Percentiles rank a stretch among this genome's conserved stretches.
phyloP scores from a whole-genome alignment of 2,113 vertebrate genomes.

The Himantopus leucocephalus region DNA sequence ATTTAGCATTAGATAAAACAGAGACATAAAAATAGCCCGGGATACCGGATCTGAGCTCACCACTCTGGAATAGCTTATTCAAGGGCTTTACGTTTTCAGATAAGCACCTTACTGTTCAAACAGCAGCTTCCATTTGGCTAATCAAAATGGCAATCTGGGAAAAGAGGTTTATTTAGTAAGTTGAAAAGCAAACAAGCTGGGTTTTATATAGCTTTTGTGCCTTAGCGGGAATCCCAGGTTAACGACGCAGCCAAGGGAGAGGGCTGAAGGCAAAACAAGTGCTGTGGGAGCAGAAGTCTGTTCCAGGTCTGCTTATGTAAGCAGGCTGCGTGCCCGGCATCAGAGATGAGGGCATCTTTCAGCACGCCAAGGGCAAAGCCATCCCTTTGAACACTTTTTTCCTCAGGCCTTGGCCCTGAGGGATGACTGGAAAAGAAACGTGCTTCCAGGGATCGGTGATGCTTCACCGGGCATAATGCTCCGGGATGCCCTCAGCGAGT shows the following conservation, averaged over 20 bases:
- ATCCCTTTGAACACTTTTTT: background rate
- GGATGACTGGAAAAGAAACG: background rate
- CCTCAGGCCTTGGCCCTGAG: background rate
- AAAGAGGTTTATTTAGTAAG: background rate
- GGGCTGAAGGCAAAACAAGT: background rate
- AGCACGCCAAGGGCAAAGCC: background rate
- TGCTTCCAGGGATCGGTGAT: fast-evolving
- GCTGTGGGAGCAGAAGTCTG: background rate
- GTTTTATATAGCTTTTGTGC: background rate
- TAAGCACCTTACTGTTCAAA: background rate
- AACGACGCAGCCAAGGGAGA: fast-evolving
- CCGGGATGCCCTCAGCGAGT: background rate
- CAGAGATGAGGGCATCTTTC: fast-evolving
- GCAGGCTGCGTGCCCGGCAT: background rate
- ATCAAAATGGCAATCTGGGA: background rate
- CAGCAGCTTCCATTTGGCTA: background rate
- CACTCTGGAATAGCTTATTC: background rate
- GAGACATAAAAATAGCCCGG: background rate
- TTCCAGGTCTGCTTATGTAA: background rate
- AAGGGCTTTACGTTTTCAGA: background rate
- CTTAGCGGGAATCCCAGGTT: background rate
- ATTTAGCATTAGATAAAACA: background rate
- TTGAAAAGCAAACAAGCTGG: background rate
- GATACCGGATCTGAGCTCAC: background rate
- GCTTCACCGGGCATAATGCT: background rate